Conservation (phyloP, 1,140 invertebrate species). For the Nebria ingens region DNA sequence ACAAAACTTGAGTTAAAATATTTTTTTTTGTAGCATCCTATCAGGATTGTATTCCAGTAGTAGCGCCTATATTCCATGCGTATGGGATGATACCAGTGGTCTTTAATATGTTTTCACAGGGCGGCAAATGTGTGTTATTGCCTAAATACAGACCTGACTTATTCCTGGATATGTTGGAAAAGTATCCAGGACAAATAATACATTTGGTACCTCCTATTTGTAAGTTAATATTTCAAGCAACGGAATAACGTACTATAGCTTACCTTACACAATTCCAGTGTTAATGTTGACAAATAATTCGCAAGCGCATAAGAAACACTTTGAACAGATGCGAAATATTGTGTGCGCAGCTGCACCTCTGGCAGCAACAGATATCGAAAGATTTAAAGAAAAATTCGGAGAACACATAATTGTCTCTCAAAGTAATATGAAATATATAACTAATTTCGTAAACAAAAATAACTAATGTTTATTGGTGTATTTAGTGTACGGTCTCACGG, state of each 20-base stretch:
- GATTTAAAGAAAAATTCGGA: slow-evolving; percentile 37
- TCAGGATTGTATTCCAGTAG: slow-evolving; percentile 42
- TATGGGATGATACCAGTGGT: slow-evolving; percentile 54
- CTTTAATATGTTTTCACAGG: slow-evolving; percentile 44
- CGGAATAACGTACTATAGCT: no score
- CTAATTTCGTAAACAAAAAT: neutral
- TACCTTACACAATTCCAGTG: no score
- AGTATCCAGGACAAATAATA: slow-evolving; percentile 39
- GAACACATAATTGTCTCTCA: slow-evolving; percentile 30
- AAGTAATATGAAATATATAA: slow-evolving; percentile 28
- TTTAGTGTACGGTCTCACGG: slow-evolving; percentile 55
- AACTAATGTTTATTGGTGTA: slow-evolving; percentile 1
- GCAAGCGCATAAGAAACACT: slow-evolving; percentile 34
- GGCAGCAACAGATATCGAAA: slow-evolving; percentile 45
- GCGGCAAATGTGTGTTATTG: slow-evolving; percentile 53
- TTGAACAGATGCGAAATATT: slow-evolving; percentile 42
- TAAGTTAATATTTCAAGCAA: slow-evolving; percentile 30
- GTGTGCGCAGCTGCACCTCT: slow-evolving; percentile 62
- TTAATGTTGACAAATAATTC: neutral
- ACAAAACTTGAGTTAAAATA: neutral
- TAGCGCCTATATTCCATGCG: slow-evolving; percentile 74
- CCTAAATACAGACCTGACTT: slow-evolving; percentile 56
- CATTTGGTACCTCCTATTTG: slow-evolving; percentile 46
- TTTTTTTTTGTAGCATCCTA: slow-evolving; percentile 26
- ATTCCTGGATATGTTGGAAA: slow-evolving; percentile 41